Conservation (phyloP, 2,888 invertebrate species). For the Molanna angustata region DNA sequence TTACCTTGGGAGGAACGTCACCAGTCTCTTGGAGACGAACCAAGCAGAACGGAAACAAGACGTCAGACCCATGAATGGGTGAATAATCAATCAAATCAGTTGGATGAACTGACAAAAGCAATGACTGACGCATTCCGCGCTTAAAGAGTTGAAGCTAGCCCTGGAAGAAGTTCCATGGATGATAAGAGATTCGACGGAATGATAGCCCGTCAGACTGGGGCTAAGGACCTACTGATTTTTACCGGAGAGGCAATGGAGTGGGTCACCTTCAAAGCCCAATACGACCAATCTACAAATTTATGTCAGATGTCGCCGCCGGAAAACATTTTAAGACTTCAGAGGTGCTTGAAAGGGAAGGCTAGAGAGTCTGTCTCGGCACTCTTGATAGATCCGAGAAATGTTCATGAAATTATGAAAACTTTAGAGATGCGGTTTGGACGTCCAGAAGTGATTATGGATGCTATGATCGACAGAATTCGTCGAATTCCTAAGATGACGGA, state of each 20-base stretch:
- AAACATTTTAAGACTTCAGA: not conserved
- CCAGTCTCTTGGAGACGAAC: too few relatives aligned
- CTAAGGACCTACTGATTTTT: slow-evolving; percentile 2
- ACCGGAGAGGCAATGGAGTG: slow-evolving; percentile 1
- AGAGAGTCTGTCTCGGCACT: not conserved
- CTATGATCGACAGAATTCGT: not conserved
- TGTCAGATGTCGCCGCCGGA: not conserved
- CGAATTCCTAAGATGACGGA: not conserved
- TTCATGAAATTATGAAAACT: not conserved
- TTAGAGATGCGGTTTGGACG: not conserved
- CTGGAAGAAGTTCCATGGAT: too few relatives aligned
- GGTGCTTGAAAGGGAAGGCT: not conserved
- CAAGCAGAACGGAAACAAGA: too few relatives aligned
- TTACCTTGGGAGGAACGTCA: too few relatives aligned
- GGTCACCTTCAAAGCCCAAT: slow-evolving; percentile 3
- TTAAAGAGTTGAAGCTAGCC: too few relatives aligned
- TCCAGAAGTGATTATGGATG: not conserved
- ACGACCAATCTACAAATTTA: not conserved
- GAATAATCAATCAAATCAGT: too few relatives aligned
- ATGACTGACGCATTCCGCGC: too few relatives aligned
- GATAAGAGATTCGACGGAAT: too few relatives aligned
- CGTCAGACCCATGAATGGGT: too few relatives aligned
- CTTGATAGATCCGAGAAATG: not conserved
- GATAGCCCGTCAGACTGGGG: not conserved
- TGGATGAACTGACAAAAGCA: too few relatives aligned